Evolutionary conservation across 2,113 vertebrate genomes (phyloP).

Genomic region (Miniopterus natalensis): DNA sequence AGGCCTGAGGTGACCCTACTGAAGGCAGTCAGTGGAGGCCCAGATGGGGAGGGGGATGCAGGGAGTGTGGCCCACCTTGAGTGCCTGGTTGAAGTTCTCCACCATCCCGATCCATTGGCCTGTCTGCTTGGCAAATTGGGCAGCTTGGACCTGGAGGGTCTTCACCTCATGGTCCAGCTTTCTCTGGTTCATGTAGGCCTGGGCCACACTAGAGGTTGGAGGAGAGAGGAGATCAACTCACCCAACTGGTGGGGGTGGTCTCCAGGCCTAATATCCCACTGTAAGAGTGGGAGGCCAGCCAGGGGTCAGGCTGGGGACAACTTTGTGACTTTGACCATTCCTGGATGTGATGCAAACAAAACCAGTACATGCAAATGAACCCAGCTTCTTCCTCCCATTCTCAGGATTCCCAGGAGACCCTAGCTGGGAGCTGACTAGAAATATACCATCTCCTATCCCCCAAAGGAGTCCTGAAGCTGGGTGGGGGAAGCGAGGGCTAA

Average conservation of each 20-base stretch:
- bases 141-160: conserved; percentile 95
- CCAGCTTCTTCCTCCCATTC: conserved; percentile 4
- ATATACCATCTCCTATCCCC: background rate
- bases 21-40: background rate
- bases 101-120: conserved; percentile 98
- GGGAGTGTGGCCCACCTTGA: conserved; percentile 88
- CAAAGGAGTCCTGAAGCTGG: conserved; percentile 19
- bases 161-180: conserved; percentile 98
- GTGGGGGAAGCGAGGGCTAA: conserved; percentile 38
- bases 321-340: background rate
- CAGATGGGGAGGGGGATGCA: background rate
- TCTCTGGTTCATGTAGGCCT: conserved; percentile 97
- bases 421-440: conserved; percentile 5
- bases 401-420: conserved; percentile 57
- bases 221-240: background rate
- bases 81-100: conserved; percentile 97
- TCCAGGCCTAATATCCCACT: background rate
- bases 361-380: background rate
- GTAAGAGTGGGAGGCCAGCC: background rate
- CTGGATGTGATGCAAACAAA: conserved; percentile 1
- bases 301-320: conserved; percentile 35
- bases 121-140: conserved; percentile 97
- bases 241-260: background rate
- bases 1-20: background rate
- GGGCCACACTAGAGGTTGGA: conserved; percentile 91